A percentile compares a stretch with the other conserved stretches of the same genome.
Conservation (phyloP, 2,113 vertebrate species). For the Lampris incognitus region DNA sequence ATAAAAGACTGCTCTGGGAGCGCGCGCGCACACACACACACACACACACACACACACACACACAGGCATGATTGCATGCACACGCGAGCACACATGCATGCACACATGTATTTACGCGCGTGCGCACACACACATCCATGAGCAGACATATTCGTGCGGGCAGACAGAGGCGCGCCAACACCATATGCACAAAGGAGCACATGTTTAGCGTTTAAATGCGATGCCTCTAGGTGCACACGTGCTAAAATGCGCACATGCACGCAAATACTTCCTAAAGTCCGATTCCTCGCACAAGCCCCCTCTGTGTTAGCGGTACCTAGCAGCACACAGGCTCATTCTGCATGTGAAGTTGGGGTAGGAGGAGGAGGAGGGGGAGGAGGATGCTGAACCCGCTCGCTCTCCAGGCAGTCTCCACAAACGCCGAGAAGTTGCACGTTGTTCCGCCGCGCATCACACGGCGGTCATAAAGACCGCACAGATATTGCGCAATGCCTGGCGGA, state of each 20-base stretch:
- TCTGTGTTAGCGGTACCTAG: not conserved
- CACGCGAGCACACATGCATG: not conserved
- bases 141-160: not conserved
- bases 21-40: not conserved
- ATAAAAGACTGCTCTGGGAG: not conserved
- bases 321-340: not conserved
- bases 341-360: not conserved
- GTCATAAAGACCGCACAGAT: not conserved
- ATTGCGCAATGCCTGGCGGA: not conserved
- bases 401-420: not conserved
- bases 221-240: not conserved
- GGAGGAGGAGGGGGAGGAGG: no score
- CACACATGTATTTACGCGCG: not conserved
- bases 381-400: no score
- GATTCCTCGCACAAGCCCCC: not conserved
- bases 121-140: not conserved
- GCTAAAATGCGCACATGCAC: not conserved
- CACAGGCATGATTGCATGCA: not conserved
- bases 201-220: no score
- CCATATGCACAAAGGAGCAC: not conserved
- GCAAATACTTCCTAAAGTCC: not conserved
- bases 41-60: not conserved
- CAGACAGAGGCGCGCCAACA: not conserved
- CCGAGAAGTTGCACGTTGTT: not conserved
- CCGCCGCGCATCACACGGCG: not conserved